These are phyloP conservation scores for Netelia virgata DNA, from an alignment of 2,888 invertebrate species.

Conservation along the genomic window DNA sequence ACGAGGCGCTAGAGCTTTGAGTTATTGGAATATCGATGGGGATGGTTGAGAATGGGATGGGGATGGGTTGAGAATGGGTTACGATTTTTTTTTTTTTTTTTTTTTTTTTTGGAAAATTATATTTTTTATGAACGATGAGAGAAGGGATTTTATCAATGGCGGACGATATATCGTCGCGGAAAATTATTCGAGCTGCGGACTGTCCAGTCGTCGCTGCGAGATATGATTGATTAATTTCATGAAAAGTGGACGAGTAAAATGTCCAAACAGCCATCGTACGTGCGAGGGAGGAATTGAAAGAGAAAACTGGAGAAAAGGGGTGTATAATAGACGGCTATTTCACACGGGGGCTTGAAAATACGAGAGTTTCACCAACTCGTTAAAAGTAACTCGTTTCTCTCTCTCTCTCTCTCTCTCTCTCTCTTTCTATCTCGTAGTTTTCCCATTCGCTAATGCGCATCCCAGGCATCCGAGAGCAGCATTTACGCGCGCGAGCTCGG, in stretches of 20 bases:
- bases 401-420: not conserved
- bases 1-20: slow-evolving; percentile 78
- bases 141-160: not conserved
- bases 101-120: not conserved
- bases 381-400: slow-evolving; percentile 78
- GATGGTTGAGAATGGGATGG: slow-evolving; percentile 29
- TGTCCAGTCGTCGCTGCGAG: not conserved
- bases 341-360: slow-evolving; percentile 56
- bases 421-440: slow-evolving; percentile 68
- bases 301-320: slow-evolving; percentile 31
- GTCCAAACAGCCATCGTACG: not conserved
- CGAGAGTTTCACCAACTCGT: slow-evolving; percentile 77
- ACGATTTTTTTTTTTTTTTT: not conserved
- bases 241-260: slow-evolving; percentile 34
- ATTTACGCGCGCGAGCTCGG: slow-evolving; percentile 62
- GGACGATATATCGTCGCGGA: not conserved
- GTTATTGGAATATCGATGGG: slow-evolving; percentile 84
- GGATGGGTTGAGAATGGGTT: no score
- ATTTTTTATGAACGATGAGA: not conserved
- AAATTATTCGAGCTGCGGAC: not conserved
- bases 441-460: slow-evolving; percentile 83
- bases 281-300: slow-evolving; percentile 33
- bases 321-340: slow-evolving; percentile 47
- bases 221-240: slow-evolving; percentile 47
- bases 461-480: slow-evolving; percentile 72